Base-by-base conservation (phyloP, 37 sponge, comb jelly and placozoan genomes). In the Haliclona indistincta region DNA sequence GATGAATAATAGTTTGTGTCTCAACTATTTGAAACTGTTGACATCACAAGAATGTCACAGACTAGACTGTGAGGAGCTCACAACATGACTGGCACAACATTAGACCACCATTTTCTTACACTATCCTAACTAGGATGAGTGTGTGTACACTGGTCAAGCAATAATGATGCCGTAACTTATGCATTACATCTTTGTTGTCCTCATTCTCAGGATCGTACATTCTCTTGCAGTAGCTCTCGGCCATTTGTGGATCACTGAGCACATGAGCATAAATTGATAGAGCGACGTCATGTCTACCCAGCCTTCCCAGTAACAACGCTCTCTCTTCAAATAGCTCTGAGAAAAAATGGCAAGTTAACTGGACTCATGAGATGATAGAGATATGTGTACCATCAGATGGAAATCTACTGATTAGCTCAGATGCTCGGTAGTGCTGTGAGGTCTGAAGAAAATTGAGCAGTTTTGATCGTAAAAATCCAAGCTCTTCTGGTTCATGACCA, bases 241-340 rank as follows among this genome's bases (percentile, higher is more conserved):
- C 96, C 79, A 86, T 38, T 37, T 81, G 32, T 19, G 73, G 82
- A 43, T 87, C 85, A 35, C 87, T 91, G 28, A 95, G 74, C 13
- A 91, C 75, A 47, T 89, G 89, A 52, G 89, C 93, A 45, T 95
- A 95, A 11, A 95, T 92, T 34, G 92, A 85, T 26, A 95, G 66
- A 8, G 96, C 96, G 4, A 78, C 76, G 44, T 95, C 96, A 54
- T 95, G 96, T 64, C 84, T 67, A 4, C 80, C 83, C 1, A 91
- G 79, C 28, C 86, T 61, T 29, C 91, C 82, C 53, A 95, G 60
- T 43, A 95, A 70, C n/a, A 95, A 64, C 23, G 96, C 96, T 19
- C 86, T 63, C 64, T 95, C 96, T 51, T 91, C 88, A 77, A 92
- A 88, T 69, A 91, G 30, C 19, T 88, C 90, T 92, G 52, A 1